A percentile compares a stretch with the other conserved stretches of the same genome.
These are phyloP conservation scores for Betta splendens DNA, from an alignment of 2,797 vertebrate species.

Conservation along the genomic window DNA sequence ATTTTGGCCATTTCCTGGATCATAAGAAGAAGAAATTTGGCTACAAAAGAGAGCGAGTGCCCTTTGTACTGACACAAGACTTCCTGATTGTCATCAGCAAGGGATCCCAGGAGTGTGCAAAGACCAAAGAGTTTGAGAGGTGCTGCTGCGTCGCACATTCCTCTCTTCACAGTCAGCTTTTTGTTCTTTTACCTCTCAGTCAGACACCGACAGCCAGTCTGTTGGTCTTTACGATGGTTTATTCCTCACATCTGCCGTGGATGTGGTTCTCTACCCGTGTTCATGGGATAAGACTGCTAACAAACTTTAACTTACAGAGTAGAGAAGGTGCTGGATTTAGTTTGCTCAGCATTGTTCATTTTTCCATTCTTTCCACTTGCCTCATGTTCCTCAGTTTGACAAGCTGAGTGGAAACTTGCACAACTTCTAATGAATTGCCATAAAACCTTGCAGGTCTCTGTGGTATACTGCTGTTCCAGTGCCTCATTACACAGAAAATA, in stretches of 20 bases:
- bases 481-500: background rate
- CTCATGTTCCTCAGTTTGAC: background rate
- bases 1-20: constrained; percentile 88
- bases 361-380: background rate
- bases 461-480: background rate
- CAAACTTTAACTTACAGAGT: background rate
- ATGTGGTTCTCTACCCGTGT: background rate
- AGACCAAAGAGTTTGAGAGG: constrained; percentile 89
- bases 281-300: too few species aligned
- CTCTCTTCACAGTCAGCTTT: background rate
- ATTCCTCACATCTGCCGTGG: background rate
- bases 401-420: background rate
- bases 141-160: constrained; percentile 29
- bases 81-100: constrained; percentile 90
- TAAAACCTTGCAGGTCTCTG: background rate
- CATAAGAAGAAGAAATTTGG: constrained; percentile 91
- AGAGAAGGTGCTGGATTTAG: background rate
- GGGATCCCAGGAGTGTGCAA: constrained; percentile 84
- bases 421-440: background rate
- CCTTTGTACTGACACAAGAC: constrained; percentile 88
- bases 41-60: constrained; percentile 87
- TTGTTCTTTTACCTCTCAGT: background rate
- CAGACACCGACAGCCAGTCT: background rate
- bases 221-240: background rate
- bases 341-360: background rate